Conservation (phyloP, 1,140 invertebrate genomes). For the Pentalonia nigronervosa region DNA sequence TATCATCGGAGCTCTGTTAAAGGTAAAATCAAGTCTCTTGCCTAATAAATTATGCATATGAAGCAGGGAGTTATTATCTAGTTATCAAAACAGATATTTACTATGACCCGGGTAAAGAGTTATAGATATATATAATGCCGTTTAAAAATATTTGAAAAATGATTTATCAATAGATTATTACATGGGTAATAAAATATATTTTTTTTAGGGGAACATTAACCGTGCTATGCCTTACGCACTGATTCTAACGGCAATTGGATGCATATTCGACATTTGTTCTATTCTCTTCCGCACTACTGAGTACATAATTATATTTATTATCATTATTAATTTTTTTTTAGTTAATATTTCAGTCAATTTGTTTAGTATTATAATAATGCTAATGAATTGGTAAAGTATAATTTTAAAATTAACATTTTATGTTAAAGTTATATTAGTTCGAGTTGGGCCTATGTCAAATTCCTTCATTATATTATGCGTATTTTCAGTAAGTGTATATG, state of each 20-base stretch:
- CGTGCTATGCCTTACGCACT: neutral
- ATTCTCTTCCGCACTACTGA: neutral
- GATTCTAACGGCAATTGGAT: neutral
- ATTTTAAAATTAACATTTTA: neutral
- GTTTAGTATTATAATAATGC: neutral
- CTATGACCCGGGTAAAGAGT: no score
- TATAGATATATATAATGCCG: no score
- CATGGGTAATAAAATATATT: neutral
- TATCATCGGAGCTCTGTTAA: neutral
- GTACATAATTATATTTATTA: neutral
- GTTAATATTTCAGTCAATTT: neutral
- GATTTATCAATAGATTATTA: neutral
- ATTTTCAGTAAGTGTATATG: neutral
- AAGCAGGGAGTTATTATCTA: neutral
- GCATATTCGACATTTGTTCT: neutral
- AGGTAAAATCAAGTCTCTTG: neutral
- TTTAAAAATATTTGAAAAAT: neutral
- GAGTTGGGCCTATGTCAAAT: neutral
- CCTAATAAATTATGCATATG: neutral
- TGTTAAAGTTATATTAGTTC: neutral
- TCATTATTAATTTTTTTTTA: neutral
- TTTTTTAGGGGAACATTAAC: neutral
- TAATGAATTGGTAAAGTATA: neutral
- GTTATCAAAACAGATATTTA: no score
- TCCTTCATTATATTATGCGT: neutral